Conservation (phyloP, 2,888 invertebrate genomes). For the Chrysolina haemoptera region DNA sequence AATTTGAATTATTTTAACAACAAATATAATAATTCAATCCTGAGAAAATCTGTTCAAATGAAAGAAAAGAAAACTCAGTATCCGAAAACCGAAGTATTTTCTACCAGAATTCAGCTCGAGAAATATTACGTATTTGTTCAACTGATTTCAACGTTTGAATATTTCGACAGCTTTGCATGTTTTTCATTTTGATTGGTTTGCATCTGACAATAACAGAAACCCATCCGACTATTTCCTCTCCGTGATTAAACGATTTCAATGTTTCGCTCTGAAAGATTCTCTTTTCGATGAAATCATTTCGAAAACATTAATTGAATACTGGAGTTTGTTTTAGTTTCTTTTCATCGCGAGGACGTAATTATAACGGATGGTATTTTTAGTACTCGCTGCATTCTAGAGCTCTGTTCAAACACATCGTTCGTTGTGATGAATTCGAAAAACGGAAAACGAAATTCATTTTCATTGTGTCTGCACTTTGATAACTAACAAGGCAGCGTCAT, state of each 20-base stretch:
- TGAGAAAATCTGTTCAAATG: no score
- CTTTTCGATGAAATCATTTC: constrained; percentile 1
- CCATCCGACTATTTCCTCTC: background rate
- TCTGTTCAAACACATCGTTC: background rate
- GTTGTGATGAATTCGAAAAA: background rate
- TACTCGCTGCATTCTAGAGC: background rate
- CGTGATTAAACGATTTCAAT: background rate
- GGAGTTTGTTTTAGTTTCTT: constrained; percentile 1
- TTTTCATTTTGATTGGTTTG: background rate
- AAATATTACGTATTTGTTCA: no score
- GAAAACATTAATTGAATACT: constrained; percentile 4
- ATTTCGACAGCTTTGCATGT: background rate
- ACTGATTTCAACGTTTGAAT: background rate
- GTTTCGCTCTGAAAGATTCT: background rate
- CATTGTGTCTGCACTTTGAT: background rate
- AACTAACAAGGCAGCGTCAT: background rate
- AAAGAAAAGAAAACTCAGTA: no score
- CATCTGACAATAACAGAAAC: background rate
- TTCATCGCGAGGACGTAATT: background rate
- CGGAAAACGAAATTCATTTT: background rate
- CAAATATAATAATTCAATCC: no score
- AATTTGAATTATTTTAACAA: no score
- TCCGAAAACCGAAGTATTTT: no score
- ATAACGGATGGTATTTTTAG: constrained; percentile 4
- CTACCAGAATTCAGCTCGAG: no score